Percentiles rank a stretch among this genome's conserved stretches.
Evolutionary conservation across 2,113 vertebrate genomes (phyloP).

Genomic region (Rhinolophus sinicus): DNA sequence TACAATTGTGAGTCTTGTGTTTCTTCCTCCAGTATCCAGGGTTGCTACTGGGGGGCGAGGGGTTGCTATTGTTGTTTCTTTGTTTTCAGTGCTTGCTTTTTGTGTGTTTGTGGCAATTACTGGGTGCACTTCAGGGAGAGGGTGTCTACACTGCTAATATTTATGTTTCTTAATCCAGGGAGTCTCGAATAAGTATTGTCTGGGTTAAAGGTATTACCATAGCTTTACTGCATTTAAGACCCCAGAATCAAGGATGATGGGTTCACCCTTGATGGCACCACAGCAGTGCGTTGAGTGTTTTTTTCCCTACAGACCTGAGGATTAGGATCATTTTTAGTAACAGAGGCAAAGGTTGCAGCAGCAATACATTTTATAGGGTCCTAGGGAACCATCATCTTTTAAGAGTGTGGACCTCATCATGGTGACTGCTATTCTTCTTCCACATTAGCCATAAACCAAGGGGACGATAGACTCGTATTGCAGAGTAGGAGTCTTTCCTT

Average conservation of each 20-base stretch:
- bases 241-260: not conserved
- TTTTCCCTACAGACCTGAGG: not conserved
- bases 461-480: accelerated
- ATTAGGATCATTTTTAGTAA: not conserved
- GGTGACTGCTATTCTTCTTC: not conserved
- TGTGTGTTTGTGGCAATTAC: not conserved
- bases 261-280: not conserved
- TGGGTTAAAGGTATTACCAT: not conserved
- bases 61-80: not conserved
- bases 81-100: not conserved
- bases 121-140: not conserved
- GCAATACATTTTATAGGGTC: not conserved
- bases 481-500: not conserved
- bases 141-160: not conserved
- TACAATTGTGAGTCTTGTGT: not conserved
- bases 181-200: not conserved
- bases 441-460: not conserved
- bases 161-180: not conserved
- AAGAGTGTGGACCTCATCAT: not conserved
- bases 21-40: not conserved
- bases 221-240: not conserved
- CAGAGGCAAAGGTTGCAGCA: not conserved
- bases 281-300: not conserved
- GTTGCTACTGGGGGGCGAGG: not conserved
- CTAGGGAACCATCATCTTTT: not conserved